Percentiles rank a stretch among this genome's conserved stretches.
Evolutionary conservation across 2,888 invertebrate species (phyloP).

Genomic region (Parapristionchus giblindavisi): DNA sequence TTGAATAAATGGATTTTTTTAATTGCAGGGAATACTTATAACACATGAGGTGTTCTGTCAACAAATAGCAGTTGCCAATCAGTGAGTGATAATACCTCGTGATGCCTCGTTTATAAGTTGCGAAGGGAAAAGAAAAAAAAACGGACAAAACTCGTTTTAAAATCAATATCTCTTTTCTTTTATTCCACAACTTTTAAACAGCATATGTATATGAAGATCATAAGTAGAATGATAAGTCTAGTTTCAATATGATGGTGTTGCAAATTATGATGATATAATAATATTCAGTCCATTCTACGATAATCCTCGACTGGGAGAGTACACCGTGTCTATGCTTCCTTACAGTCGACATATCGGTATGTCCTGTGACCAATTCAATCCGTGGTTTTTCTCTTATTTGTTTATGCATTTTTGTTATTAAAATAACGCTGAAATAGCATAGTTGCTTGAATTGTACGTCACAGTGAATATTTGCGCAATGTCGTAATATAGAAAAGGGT

Average conservation of each 20-base stretch:
- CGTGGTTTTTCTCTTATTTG: neutral
- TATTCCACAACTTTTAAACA: no score
- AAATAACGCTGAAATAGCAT: neutral
- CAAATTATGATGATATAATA: no score
- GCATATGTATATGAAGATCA: no score
- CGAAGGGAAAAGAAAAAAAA: neutral
- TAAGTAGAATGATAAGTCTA: no score
- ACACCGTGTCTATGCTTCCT: conserved; percentile 25
- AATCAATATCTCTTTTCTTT: neutral
- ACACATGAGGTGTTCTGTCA: conserved; percentile 27
- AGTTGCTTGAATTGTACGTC: neutral
- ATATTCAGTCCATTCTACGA: conserved; percentile 25
- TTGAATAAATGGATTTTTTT: neutral
- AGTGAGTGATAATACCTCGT: no score
- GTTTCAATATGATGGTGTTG: no score
- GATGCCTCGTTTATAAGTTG: no score
- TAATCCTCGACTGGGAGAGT: conserved; percentile 18
- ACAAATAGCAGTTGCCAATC: conserved; percentile 25
- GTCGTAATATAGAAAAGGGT: no score
- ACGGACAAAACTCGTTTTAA: neutral
- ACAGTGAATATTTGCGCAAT: no score
- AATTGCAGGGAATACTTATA: conserved; percentile 28
- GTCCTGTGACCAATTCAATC: no score
- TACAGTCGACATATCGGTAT: conserved; percentile 28
- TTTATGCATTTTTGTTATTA: neutral